phyloP scores from a whole-genome alignment of 2,797 vertebrate genomes.

The Rhinichthys osculus region DNA sequence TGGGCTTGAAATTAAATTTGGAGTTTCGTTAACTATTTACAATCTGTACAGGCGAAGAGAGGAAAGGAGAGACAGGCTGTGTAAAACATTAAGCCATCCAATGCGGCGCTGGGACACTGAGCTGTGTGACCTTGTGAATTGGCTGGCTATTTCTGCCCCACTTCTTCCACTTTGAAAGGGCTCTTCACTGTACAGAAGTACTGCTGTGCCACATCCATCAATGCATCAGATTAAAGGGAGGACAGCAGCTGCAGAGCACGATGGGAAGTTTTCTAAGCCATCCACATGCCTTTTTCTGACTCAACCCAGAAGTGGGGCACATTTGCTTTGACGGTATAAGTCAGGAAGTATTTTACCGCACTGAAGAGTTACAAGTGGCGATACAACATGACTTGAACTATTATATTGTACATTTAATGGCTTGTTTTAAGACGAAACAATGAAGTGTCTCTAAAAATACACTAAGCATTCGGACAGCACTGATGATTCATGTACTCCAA shows the following conservation, averaged over 20 bases:
- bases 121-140: conserved; percentile 76
- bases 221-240: conserved; percentile 67
- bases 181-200: conserved; percentile 67
- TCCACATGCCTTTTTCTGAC: conserved; percentile 63
- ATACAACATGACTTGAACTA: conserved; percentile 25
- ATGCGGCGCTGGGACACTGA: conserved; percentile 61
- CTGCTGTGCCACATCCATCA: conserved; percentile 69
- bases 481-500: conserved; percentile 62
- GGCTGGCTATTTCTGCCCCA: conserved; percentile 74
- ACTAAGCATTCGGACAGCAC: conserved; percentile 32
- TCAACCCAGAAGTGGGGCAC: conserved; percentile 70
- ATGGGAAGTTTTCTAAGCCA: conserved; percentile 27
- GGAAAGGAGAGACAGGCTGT: conserved; percentile 42
- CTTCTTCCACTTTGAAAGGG: conserved; percentile 71
- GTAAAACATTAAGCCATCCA: conserved; percentile 64
- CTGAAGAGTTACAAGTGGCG: conserved; percentile 18
- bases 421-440: conserved; percentile 59
- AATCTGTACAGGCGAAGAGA: conserved; percentile 32
- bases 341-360: background rate
- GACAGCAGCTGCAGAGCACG: conserved; percentile 33
- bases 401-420: conserved; percentile 57
- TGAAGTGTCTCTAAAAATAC: conserved; percentile 56
- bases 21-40: conserved; percentile 68
- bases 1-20: conserved; percentile 75
- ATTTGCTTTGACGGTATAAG: conserved; percentile 43